These are phyloP conservation scores for Tribolium castaneum DNA, from an alignment of 1,140 invertebrate species.

Conservation along the genomic window DNA sequence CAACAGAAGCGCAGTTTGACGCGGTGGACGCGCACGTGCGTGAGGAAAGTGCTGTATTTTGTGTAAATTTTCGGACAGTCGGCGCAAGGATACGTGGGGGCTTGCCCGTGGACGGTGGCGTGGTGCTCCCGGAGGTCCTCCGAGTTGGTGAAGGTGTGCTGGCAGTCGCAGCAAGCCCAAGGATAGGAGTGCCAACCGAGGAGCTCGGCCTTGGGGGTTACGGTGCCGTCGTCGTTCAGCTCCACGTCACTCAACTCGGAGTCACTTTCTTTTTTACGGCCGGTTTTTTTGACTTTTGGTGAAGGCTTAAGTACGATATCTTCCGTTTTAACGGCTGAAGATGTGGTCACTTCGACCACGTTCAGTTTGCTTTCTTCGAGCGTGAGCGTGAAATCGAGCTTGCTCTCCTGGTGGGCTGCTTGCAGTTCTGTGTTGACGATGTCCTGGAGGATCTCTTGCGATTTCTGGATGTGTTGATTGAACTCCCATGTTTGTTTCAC, in stretches of 20 bases:
- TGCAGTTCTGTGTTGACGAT: constrained; percentile 25
- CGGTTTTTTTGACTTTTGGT: constrained; percentile 4
- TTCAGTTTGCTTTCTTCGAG: constrained; percentile 28
- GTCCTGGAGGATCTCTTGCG: constrained; percentile 56
- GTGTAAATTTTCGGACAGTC: constrained; percentile 71
- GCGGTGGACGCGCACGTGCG: constrained; percentile 69
- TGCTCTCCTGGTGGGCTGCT: neutral
- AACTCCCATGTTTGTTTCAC: constrained; percentile 60
- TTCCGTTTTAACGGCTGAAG: constrained; percentile 43
- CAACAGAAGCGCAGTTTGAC: constrained; percentile 68
- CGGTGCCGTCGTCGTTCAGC: constrained; percentile 59
- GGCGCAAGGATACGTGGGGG: constrained; percentile 69
- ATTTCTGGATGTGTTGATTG: constrained; percentile 58
- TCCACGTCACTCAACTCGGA: constrained; percentile 56
- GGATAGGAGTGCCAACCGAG: constrained; percentile 66
- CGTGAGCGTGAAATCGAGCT: neutral
- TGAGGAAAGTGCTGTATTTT: constrained; percentile 70
- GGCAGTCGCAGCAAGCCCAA: constrained; percentile 70
- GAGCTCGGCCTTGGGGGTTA: constrained; percentile 54
- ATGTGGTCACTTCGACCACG: neutral
- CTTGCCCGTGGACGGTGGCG: constrained; percentile 67
- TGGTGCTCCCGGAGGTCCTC: constrained; percentile 68
- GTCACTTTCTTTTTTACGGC: constrained; percentile 32
- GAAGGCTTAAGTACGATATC: constrained; percentile 17
- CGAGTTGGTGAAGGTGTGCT: constrained; percentile 66